A percentile compares a stretch with the other conserved stretches of the same genome.
Evolutionary conservation across 2,888 invertebrate species (phyloP).

Genomic region (Metopia argyrocephala): DNA sequence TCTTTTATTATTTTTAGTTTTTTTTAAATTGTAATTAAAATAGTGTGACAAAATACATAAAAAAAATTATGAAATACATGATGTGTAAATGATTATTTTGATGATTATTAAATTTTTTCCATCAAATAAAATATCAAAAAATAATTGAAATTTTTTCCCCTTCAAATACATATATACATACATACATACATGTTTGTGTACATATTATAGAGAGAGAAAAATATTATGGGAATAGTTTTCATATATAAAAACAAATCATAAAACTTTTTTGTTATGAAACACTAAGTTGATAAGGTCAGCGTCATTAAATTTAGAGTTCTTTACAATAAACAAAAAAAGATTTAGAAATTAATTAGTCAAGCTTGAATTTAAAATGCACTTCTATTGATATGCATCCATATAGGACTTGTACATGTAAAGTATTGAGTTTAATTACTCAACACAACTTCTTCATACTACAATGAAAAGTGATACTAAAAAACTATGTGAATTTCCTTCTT

Average conservation of each 20-base stretch:
- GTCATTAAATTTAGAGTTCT: neutral
- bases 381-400: too few species aligned
- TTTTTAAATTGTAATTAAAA: neutral
- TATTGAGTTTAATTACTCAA: too few species aligned
- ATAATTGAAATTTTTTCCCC: neutral
- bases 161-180: too few species aligned
- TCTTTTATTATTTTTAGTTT: neutral
- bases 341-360: too few species aligned
- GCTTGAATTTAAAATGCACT: too few species aligned
- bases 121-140: neutral
- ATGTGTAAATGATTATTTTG: conserved; percentile 45
- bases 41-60: neutral
- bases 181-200: too few species aligned
- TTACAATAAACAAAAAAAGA: neutral
- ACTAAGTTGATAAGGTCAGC: conserved; percentile 5
- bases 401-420: too few species aligned
- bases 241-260: neutral
- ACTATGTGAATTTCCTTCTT: too few species aligned
- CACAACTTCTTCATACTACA: too few species aligned
- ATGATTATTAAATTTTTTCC: neutral
- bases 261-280: neutral
- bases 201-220: neutral
- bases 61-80: conserved; percentile 27
- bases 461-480: too few species aligned
- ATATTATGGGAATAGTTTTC: neutral